These are phyloP conservation scores for Phylloscopus trochilus DNA, from an alignment of 2,113 vertebrate species.

Conservation along the genomic window DNA sequence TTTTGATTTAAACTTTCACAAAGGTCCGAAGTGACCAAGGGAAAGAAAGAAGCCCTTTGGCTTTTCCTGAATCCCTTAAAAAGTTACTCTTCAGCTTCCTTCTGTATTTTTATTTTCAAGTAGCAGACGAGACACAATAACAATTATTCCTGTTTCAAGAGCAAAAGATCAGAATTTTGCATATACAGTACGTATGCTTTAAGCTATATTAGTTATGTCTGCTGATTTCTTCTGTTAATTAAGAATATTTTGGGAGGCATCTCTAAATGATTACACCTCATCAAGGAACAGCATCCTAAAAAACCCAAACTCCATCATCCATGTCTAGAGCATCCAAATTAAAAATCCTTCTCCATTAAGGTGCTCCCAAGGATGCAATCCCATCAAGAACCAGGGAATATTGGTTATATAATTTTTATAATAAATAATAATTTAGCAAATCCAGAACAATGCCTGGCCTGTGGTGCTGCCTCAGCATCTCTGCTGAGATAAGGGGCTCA, in stretches of 20 bases:
- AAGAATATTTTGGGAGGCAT: not conserved
- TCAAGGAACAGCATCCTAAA: not conserved
- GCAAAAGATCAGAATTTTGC: not conserved
- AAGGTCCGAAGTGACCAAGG: rapidly evolving
- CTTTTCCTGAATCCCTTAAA: not conserved
- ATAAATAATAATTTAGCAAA: not conserved
- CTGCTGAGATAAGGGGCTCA: not conserved
- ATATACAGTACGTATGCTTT: not conserved
- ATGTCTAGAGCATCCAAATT: not conserved
- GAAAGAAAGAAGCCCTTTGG: not conserved
- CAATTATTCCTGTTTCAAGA: not conserved
- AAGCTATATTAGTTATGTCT: not conserved
- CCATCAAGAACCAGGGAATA: not conserved
- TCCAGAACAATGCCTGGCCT: not conserved
- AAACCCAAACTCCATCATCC: not conserved
- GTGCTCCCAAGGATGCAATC: not conserved
- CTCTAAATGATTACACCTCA: not conserved
- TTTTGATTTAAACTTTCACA: not conserved
- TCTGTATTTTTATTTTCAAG: not conserved
- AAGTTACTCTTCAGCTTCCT: not conserved
- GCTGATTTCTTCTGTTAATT: not conserved
- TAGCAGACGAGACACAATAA: not conserved
- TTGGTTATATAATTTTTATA: too few species aligned
- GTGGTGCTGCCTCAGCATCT: not conserved
- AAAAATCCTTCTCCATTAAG: not conserved